phyloP scores from a whole-genome alignment of 2,888 invertebrate species.

The Melanophora roralis region DNA sequence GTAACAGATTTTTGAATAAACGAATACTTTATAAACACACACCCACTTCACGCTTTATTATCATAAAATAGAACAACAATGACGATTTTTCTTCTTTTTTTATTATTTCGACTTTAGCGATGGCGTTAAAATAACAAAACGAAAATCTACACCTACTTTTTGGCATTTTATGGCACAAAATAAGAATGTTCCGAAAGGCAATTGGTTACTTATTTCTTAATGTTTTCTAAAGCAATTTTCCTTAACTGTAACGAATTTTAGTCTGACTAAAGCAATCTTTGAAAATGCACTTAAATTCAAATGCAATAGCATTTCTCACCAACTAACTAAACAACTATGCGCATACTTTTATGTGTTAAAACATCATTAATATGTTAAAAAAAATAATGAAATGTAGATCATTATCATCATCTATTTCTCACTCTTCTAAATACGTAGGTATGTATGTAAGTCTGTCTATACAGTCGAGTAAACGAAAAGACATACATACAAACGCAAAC shows the following conservation, averaged over 20 bases:
- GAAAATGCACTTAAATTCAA: slow-evolving; percentile 28
- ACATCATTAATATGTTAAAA: slow-evolving; percentile 28
- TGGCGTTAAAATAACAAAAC: slow-evolving; percentile 23
- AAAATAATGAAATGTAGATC: slow-evolving; percentile 31
- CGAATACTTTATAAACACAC: slow-evolving; percentile 37
- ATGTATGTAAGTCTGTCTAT: too few relatives aligned
- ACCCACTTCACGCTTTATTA: slow-evolving; percentile 60
- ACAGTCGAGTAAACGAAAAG: background rate
- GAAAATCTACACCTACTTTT: slow-evolving; percentile 29
- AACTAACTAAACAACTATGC: background rate
- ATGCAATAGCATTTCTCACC: slow-evolving; percentile 17
- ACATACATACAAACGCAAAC: background rate
- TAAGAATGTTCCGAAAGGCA: background rate
- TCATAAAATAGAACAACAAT: background rate
- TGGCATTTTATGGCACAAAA: background rate
- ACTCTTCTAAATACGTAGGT: too few relatives aligned
- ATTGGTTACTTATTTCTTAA: slow-evolving; percentile 49
- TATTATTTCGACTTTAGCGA: background rate
- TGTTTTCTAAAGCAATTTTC: slow-evolving; percentile 1
- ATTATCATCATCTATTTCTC: slow-evolving; percentile 4
- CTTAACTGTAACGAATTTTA: slow-evolving; percentile 44
- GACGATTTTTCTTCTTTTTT: background rate
- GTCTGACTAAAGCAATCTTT: background rate
- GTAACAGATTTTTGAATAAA: slow-evolving; percentile 57
- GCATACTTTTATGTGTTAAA: background rate